Base-by-base conservation (phyloP, 2,888 invertebrate species). In the Lapara coniferarum region DNA sequence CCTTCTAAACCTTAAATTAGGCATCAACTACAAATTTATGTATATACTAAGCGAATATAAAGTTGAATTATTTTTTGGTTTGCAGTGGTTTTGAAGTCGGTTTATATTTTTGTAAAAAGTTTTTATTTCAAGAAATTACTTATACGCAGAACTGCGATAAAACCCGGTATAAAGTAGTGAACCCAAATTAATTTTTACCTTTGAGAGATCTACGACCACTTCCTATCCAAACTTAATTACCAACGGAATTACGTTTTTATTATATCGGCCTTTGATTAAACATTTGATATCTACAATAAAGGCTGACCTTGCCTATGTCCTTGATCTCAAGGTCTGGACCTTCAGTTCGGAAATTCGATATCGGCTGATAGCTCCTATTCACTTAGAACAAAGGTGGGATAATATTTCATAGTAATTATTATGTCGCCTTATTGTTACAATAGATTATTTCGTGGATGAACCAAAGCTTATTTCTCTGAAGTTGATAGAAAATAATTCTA, bases 371-470 rank as follows among this genome's bases (percentile, higher is more conserved):
- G 63, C 63, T 46, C 49, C 63, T 63, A 63, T 63, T 63, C 63
- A 63, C 49, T 6, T 19, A 46, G 63, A 19, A 63, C 63, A 63
- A 63, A 16, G 13, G 46, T 7, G 16, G 63, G 63, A 49, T 63
- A 49, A 19, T 49, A 46, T 63, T 63, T 63, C 63, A 49, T 19
- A 63, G 13, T 63, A 63, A 63, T 63, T 49, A 63, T 57, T 57
- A 57, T 46, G 19, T 16, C 59, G 46, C 16, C 46, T 16, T 30
- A 30, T 10, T 57, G 51, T 51, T 13, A 10, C 10, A 51, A 37
- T 37, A 37, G 37, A 37, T 37, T 37, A 37, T 37, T 37, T 37
- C 37, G 8, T 37, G 2, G 37, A 37, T 37, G 2, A 37, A 2
- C 37, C 3, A 37, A 37, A 37, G 8, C 37, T 8, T 25, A 25